Evolutionary conservation across 2,797 vertebrate genomes (phyloP).

Genomic region (Poeciliopsis gracilis): DNA sequence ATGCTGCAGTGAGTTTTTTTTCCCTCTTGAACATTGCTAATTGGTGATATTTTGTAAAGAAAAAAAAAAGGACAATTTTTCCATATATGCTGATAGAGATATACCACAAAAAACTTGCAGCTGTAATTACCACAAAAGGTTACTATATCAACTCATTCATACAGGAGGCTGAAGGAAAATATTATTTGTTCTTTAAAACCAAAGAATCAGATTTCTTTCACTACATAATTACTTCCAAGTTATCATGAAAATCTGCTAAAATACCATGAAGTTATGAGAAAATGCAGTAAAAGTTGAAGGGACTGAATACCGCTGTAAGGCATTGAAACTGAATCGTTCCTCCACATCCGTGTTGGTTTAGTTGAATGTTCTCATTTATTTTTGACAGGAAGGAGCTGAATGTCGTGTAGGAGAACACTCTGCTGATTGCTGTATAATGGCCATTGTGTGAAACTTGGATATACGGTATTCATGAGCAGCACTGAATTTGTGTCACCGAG

Average conservation of each 20-base stretch:
- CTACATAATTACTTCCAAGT: not conserved
- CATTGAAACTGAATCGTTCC: not conserved
- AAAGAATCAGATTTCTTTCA: not conserved
- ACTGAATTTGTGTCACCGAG: conserved; percentile 58
- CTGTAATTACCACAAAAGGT: not conserved
- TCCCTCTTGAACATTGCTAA: not conserved
- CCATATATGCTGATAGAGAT: not conserved
- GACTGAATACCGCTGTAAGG: not conserved
- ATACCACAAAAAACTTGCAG: not conserved
- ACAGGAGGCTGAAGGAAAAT: not conserved
- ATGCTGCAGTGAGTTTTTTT: not conserved
- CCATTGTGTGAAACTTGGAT: conserved; percentile 44
- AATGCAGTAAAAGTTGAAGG: not conserved
- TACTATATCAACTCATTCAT: not conserved
- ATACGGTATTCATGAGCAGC: conserved; percentile 45
- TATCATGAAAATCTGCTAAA: not conserved
- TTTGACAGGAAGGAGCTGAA: conserved; percentile 10
- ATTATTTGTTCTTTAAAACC: not conserved
- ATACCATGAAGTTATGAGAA: not conserved
- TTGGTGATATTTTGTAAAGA: not conserved
- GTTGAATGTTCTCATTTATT: conserved; percentile 5
- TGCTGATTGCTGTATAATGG: conserved; percentile 30
- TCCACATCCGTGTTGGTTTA: not conserved
- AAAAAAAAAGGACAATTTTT: not conserved
- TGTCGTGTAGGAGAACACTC: conserved; percentile 23